A percentile compares a stretch with the other conserved stretches of the same genome.
Conservation (phyloP, 2,888 invertebrate species). For the Sialis fuliginosa region DNA sequence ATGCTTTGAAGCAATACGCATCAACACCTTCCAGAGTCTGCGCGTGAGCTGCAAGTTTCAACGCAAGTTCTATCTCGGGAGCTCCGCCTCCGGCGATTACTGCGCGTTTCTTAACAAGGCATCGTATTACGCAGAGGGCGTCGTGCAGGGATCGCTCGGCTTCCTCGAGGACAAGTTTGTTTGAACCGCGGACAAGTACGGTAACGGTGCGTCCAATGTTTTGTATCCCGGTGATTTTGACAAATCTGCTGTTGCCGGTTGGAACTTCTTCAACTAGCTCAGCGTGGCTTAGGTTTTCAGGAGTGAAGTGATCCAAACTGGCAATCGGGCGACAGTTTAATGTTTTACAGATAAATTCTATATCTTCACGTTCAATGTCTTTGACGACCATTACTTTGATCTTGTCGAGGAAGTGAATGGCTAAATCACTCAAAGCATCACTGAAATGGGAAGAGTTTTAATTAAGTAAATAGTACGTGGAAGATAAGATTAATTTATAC, state of each 20-base stretch:
- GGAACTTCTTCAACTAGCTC: slow-evolving; percentile 89
- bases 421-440: slow-evolving; percentile 93
- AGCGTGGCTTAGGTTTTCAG: slow-evolving; percentile 81
- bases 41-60: slow-evolving; percentile 64
- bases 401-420: slow-evolving; percentile 95
- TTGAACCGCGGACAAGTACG: slow-evolving; percentile 76
- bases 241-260: slow-evolving; percentile 75
- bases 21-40: slow-evolving; percentile 79
- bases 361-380: slow-evolving; percentile 95
- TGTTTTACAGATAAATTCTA: slow-evolving; percentile 94
- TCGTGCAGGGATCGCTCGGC: slow-evolving; percentile 71
- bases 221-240: slow-evolving; percentile 49
- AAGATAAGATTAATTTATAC: not conserved
- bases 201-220: slow-evolving; percentile 82
- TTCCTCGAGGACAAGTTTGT: slow-evolving; percentile 65
- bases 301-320: slow-evolving; percentile 90
- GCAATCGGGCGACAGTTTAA: slow-evolving; percentile 91
- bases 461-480: not conserved
- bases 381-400: slow-evolving; percentile 97
- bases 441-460: slow-evolving; percentile 27
- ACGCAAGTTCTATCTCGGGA: slow-evolving; percentile 87
- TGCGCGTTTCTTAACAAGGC: slow-evolving; percentile 84
- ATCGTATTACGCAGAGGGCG: slow-evolving; percentile 81
- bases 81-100: slow-evolving; percentile 94
- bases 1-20: slow-evolving; percentile 89